Conservation (phyloP, 2,797 vertebrate genomes). For the Tragelaphus eurycerus region DNA sequence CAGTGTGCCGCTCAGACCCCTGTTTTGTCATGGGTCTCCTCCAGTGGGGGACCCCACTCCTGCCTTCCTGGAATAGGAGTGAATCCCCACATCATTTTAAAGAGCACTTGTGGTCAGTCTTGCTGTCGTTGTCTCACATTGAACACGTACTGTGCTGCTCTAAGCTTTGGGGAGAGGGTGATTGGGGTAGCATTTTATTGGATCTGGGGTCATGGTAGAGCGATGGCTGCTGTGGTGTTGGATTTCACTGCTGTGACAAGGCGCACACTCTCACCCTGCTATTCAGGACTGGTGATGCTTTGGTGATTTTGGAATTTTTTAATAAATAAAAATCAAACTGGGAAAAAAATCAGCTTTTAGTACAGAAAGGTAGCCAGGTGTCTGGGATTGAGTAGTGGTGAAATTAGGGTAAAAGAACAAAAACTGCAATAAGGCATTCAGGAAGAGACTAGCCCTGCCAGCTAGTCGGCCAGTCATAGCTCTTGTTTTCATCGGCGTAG, state of each 20-base stretch:
- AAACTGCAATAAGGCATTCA: not conserved
- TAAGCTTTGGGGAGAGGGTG: fast-evolving
- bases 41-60: fast-evolving
- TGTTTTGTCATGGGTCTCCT: not conserved
- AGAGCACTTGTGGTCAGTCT: not conserved
- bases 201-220: not conserved
- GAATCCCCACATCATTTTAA: not conserved
- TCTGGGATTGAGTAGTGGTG: not conserved
- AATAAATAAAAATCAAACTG: not conserved
- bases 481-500: not conserved
- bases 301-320: not conserved
- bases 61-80: not conserved
- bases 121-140: not conserved
- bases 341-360: not conserved
- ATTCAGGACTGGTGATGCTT: fast-evolving
- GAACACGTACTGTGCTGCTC: not conserved
- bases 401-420: not conserved
- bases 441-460: not conserved
- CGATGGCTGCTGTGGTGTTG: fast-evolving
- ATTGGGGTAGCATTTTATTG: not conserved
- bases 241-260: not conserved
- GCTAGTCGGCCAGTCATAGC: not conserved
- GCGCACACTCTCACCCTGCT: not conserved
- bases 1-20: not conserved
- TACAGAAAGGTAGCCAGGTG: not conserved